Base-by-base conservation (phyloP, 2,797 vertebrate species). In the Acridotheres tristis region DNA sequence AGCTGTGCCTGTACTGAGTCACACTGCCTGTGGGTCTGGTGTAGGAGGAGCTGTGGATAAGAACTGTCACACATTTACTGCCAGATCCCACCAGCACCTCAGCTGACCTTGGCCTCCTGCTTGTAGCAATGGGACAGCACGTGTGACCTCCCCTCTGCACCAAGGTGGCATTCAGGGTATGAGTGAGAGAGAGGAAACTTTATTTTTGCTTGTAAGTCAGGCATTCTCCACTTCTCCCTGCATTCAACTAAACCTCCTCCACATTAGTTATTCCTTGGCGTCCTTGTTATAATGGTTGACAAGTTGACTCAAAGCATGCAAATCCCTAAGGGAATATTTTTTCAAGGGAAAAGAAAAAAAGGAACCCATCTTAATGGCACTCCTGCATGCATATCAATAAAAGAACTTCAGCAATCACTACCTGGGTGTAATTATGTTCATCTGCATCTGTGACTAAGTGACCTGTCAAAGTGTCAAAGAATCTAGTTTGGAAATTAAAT, bases 381-480 rank as follows among this genome's bases (percentile, higher is more conserved):
- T 88, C 48, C 74, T 82, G 69, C 57, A 59, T 54, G 68, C 93
- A 97, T 94, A 94, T 73, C 89, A 96, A 96, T 93, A 95, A 77
- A 58, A 92, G 57, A 93, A 86, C 55, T 88, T 93, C 62, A 93
- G 85, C 93, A 95, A 95, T 94, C 85, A 76, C 79, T 95, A 96
- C 84, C 81, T 94, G 68, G 45, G 58, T 91, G 61, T 76, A 97
- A 97, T 96, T 96, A 94, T n/a, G 79, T 73, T 93, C 67, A 94
- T 95, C 84, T 88, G 61, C 88, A 90, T 77, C 68, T 61, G 81
- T 96, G 84, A 89, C 85, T 96, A 96, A 93, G 81, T 95, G 94
- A 96, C 94, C 94, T 95, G 92, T 96, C 96, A 96, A 96, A 80
- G 66, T 87, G 72, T 94, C 94, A 94, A 67, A 90, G 67, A 90